Evolutionary conservation across 2,797 vertebrate species (phyloP).

Genomic region (Zenarchopterus dispar): DNA sequence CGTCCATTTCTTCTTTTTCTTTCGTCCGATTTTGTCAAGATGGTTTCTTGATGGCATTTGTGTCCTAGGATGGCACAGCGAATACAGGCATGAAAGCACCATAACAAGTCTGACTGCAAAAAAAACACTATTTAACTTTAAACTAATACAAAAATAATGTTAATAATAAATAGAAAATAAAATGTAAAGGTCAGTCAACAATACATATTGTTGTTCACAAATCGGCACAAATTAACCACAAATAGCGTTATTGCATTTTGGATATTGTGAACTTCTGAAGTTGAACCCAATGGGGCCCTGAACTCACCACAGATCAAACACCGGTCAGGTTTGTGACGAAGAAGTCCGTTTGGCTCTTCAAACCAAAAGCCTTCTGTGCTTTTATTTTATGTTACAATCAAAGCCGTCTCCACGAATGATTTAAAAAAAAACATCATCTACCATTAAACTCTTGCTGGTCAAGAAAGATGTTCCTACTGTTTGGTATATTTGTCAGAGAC

Average conservation of each 20-base stretch:
- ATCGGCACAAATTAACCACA: too few species aligned
- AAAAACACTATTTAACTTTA: neutral
- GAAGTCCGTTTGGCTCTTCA: neutral
- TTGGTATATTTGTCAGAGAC: neutral
- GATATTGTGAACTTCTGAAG: too few species aligned
- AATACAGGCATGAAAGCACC: conserved; percentile 8
- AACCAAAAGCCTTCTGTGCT: neutral
- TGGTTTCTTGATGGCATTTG: conserved; percentile 75
- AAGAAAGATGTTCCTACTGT: neutral
- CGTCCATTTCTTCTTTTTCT: conserved; percentile 77
- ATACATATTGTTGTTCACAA: too few species aligned
- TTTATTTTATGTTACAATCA: neutral
- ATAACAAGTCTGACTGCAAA: neutral
- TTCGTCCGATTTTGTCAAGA: conserved; percentile 74
- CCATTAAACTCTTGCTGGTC: conserved; percentile 28
- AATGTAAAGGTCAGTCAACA: too few species aligned
- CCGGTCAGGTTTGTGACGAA: neutral
- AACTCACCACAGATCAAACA: conserved; percentile 1
- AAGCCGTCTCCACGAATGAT: neutral
- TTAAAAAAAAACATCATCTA: neutral
- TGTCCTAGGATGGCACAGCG: conserved; percentile 29
- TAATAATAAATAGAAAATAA: too few species aligned
- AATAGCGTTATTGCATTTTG: too few species aligned
- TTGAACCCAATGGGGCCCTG: neutral
- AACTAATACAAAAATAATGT: too few species aligned